Conservation (phyloP, 1,140 invertebrate genomes). For the Diorhabda carinulata region DNA sequence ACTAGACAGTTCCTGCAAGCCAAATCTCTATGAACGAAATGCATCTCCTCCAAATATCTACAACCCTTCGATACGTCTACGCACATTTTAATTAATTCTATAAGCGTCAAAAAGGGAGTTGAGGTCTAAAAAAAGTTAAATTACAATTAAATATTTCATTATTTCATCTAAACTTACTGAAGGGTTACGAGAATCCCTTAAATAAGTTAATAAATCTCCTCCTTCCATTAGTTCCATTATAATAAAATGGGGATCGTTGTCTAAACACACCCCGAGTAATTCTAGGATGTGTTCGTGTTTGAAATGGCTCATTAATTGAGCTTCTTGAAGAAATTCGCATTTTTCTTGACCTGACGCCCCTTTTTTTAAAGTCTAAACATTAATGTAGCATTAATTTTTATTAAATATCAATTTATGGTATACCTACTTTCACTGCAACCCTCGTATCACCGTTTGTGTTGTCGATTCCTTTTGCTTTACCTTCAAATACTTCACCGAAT, state of each 20-base stretch:
- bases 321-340: constrained; percentile 93
- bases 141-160: background rate
- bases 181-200: constrained; percentile 70
- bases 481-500: constrained; percentile 97
- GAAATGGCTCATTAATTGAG: constrained; percentile 95
- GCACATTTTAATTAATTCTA: constrained; percentile 87
- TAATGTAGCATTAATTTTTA: background rate
- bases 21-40: constrained; percentile 94
- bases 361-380: constrained; percentile 77
- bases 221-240: constrained; percentile 97
- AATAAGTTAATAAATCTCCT: constrained; percentile 88
- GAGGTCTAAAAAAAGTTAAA: constrained; percentile 31
- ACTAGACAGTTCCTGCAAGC: constrained; percentile 93
- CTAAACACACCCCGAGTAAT: constrained; percentile 88
- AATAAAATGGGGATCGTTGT: constrained; percentile 88
- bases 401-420: too few species aligned
- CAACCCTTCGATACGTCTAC: constrained; percentile 93
- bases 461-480: constrained; percentile 65
- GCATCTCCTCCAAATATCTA: constrained; percentile 87
- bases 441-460: constrained; percentile 56
- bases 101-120: constrained; percentile 59
- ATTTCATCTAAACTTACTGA: constrained; percentile 51
- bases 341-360: constrained; percentile 90
- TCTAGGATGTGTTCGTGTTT: constrained; percentile 93
- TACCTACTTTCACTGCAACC: constrained; percentile 79